Percentiles rank a stretch among this genome's conserved stretches.
Conservation (phyloP, 1,140 invertebrate species). For the Gonioctena quinquepunctata region DNA sequence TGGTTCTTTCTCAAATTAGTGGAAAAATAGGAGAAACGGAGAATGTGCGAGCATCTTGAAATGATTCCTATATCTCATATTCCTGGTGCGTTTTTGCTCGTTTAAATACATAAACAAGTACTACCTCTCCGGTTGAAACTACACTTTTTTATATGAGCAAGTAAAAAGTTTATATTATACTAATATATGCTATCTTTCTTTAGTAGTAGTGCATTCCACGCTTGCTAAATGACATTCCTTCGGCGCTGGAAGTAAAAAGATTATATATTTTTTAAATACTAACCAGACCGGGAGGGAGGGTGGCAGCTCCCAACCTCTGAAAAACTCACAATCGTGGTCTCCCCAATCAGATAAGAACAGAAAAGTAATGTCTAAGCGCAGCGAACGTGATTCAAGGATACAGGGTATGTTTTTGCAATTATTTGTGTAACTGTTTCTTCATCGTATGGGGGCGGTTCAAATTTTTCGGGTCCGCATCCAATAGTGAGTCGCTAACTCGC, state of each 20-base stretch:
- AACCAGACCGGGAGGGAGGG: slow-evolving; percentile 29
- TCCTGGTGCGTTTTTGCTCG: no score
- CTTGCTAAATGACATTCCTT: slow-evolving; percentile 48
- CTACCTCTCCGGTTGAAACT: neutral
- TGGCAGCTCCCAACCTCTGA: slow-evolving; percentile 31
- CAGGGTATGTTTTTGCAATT: slow-evolving; percentile 74
- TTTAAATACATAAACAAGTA: neutral
- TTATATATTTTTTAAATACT: slow-evolving; percentile 33
- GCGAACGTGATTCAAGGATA: slow-evolving; percentile 71
- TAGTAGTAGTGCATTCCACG: slow-evolving; percentile 47
- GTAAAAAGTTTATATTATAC: slow-evolving; percentile 13
- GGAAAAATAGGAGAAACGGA: no score
- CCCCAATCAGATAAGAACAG: slow-evolving; percentile 50
- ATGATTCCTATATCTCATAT: no score
- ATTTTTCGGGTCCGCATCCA: slow-evolving; percentile 35
- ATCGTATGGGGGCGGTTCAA: slow-evolving; percentile 51
- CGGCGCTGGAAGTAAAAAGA: slow-evolving; percentile 39
- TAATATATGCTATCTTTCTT: slow-evolving; percentile 24
- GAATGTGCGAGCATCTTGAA: no score
- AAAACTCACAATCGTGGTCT: slow-evolving; percentile 33
- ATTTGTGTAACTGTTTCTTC: slow-evolving; percentile 69
- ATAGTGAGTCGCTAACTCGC: slow-evolving; percentile 28
- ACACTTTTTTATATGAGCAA: neutral
- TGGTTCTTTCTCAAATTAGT: no score
- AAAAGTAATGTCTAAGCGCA: slow-evolving; percentile 58